Percentiles rank a stretch among this genome's conserved stretches.
These are phyloP conservation scores for Sitodiplosis mosellana DNA, from an alignment of 1,140 invertebrate species.

Conservation along the genomic window DNA sequence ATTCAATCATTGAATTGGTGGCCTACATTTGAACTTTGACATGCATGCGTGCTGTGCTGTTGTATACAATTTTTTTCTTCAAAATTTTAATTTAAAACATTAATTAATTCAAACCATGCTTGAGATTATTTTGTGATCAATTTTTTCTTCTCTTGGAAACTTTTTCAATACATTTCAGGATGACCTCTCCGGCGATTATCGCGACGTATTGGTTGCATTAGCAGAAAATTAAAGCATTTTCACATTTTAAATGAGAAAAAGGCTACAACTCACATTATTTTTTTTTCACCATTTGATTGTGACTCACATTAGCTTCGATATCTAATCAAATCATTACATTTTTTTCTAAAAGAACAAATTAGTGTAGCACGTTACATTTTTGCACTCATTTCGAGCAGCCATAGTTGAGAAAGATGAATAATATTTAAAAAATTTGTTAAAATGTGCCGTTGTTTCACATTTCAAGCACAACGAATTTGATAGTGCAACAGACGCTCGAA, in stretches of 20 bases:
- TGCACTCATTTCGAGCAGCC: too few relatives aligned
- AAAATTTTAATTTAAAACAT: background rate
- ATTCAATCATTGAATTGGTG: background rate
- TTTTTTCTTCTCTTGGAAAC: background rate
- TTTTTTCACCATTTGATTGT: too few relatives aligned
- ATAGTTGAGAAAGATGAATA: too few relatives aligned
- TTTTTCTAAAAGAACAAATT: too few relatives aligned
- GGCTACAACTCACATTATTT: too few relatives aligned
- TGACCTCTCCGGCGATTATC: conserved; percentile 51
- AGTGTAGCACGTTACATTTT: too few relatives aligned
- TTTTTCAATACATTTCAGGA: conserved; percentile 31
- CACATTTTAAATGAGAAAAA: background rate
- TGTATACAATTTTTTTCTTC: background rate
- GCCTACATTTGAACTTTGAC: background rate
- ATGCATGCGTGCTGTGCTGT: background rate
- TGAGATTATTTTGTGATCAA: background rate
- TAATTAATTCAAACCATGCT: background rate
- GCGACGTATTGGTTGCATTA: conserved; percentile 40
- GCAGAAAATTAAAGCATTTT: conserved; percentile 8
- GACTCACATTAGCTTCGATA: too few relatives aligned
- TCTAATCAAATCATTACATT: too few relatives aligned
- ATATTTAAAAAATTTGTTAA: too few relatives aligned
- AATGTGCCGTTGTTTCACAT: too few relatives aligned
- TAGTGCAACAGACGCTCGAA: too few relatives aligned
- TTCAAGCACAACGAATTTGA: too few relatives aligned